Percentiles rank a stretch among this genome's conserved stretches.
These are phyloP conservation scores for Scolopax bukidnonensis DNA, from an alignment of 2,797 vertebrate species.

Conservation along the genomic window DNA sequence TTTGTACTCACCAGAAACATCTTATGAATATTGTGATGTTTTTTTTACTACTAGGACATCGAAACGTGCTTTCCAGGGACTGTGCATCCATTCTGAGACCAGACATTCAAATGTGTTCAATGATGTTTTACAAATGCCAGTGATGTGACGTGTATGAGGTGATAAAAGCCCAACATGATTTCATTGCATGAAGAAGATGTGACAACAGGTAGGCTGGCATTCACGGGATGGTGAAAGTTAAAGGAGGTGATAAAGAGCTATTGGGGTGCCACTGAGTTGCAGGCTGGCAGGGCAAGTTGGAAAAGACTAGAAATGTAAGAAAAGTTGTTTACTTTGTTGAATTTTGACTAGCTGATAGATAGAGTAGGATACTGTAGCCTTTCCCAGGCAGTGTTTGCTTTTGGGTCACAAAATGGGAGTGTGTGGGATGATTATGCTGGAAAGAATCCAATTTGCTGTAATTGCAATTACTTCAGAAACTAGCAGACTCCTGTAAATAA, in stretches of 20 bases:
- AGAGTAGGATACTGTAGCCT: neutral
- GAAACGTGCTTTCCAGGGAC: neutral
- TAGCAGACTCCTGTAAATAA: neutral
- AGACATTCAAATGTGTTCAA: neutral
- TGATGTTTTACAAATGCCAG: neutral
- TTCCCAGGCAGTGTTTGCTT: neutral
- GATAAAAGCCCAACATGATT: neutral
- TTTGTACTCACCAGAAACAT: neutral
- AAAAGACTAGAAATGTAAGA: neutral
- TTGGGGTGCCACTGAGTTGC: neutral
- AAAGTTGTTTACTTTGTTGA: neutral
- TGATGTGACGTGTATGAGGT: neutral
- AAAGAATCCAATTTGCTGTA: neutral
- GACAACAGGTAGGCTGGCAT: neutral
- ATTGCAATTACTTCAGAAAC: neutral
- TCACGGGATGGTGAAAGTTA: neutral
- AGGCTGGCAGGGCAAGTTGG: neutral
- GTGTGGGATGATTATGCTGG: neutral
- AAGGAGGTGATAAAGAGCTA: neutral
- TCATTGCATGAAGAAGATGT: neutral
- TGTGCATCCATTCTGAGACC: neutral
- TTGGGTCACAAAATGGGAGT: neutral
- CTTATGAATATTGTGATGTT: neutral
- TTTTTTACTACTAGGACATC: neutral
- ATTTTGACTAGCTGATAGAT: neutral